These are phyloP conservation scores for Carpatolechia fugitivella DNA, from an alignment of 2,888 invertebrate species.

Conservation along the genomic window DNA sequence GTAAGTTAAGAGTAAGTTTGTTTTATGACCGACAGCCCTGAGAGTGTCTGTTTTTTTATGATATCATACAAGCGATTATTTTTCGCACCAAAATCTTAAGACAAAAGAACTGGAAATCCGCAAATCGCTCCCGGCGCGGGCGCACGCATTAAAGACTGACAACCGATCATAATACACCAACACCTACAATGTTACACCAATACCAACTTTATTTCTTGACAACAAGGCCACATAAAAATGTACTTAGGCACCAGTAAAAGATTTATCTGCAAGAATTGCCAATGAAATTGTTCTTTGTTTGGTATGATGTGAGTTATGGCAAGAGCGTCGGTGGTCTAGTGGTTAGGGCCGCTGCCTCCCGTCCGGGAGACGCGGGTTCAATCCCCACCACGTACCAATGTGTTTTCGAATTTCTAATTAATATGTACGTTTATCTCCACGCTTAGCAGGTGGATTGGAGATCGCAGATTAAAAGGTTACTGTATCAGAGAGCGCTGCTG, in stretches of 20 bases:
- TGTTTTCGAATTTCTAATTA: too few species aligned
- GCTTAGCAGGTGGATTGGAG: too few species aligned
- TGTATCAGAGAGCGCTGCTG: too few species aligned
- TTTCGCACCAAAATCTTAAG: background rate
- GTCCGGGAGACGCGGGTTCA: too few species aligned
- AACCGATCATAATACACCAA: background rate
- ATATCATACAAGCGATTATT: background rate
- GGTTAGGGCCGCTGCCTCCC: too few species aligned
- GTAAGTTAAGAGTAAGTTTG: too few species aligned
- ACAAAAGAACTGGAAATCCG: background rate
- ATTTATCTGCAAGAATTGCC: background rate
- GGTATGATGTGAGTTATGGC: background rate
- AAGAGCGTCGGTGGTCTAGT: too few species aligned
- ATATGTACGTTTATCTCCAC: too few species aligned
- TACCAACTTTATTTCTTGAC: background rate
- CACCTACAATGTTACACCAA: background rate
- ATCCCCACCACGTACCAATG: too few species aligned
- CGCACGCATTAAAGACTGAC: background rate
- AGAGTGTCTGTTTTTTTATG: background rate
- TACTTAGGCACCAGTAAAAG: background rate
- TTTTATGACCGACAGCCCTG: too few species aligned
- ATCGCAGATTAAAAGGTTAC: too few species aligned
- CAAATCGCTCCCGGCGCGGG: background rate
- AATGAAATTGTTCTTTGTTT: conserved; percentile 1
- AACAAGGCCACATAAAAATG: too few species aligned